Evolutionary conservation across 2,113 vertebrate genomes (phyloP), one percentile per base, ranked within the genome.

Genomic region (Accipiter cooperii): DNA sequence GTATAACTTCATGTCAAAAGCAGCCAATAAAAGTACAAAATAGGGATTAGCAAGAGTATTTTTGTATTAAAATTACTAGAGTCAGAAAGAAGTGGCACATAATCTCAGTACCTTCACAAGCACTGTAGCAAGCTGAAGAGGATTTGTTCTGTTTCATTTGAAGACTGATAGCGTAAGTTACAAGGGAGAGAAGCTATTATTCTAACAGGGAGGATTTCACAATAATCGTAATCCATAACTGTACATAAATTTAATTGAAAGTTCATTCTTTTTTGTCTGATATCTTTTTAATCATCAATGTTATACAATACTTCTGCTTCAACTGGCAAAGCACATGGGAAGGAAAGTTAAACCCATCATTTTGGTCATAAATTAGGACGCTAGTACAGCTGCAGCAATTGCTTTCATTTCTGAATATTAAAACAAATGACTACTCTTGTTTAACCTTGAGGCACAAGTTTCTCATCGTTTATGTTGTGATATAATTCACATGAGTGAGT

Each of bases 381-480:
- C 76, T 96, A 40, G n/a, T 54, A 36, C 44, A 81, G 58, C 77
- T 89, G 52, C 42, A 94, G 61, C 58, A 55, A 34, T 71, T 82
- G 70, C 69, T 95, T 93, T 81, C 6, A 71, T 84, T 93, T 95
- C 64, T 92, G 94, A 95, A 94, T 86, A 97, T 92, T 94, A 95
- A 97, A 96, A 84, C 57, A 96, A 97, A 87, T 85, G 31, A 88
- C 87, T 91, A 25, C 44, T 96, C 95, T 94, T 24, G 3, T 96
- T 94, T 95, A 96, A 96, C 77, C 74, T 95, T 95, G 92, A 97
- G 92, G 93, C 84, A 79, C 90, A 94, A 65, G 81, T 83, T 82
- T 80, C 38, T 77, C 49, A 14, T 49, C 0, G 0, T 78, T 86
- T 86, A 33, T n/a, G 44, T 44, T 90, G 75, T 85, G 90, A 58